Conservation (phyloP, 2,888 invertebrate genomes). For the Spisula subtruncata region DNA sequence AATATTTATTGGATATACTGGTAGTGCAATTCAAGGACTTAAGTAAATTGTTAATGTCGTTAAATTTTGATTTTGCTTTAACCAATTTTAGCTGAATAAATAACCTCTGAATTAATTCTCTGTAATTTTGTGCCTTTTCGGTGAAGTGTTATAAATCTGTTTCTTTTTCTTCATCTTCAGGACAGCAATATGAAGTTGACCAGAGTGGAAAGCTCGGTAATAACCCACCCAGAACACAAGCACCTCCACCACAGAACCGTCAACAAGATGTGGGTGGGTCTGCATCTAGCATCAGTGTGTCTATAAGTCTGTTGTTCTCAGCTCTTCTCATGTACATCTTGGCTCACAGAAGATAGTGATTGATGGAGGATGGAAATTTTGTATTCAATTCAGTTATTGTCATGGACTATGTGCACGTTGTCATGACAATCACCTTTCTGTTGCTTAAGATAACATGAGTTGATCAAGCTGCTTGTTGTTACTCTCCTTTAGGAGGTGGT, state of each 20-base stretch:
- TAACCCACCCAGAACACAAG: constrained; percentile 27
- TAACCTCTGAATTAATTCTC: no score
- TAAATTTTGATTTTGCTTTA: no score
- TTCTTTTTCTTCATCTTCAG: constrained; percentile 23
- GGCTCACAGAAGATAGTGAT: constrained; percentile 50
- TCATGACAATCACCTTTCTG: background rate
- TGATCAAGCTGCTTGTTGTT: background rate
- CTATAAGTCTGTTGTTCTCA: constrained; percentile 36
- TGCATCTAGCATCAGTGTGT: background rate
- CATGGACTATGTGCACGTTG: background rate
- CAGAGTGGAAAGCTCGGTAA: constrained; percentile 46
- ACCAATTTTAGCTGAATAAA: no score
- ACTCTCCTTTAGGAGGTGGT: background rate
- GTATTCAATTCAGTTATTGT: constrained; percentile 22
- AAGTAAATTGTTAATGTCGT: no score
- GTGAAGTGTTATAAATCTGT: no score
- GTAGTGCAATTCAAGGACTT: no score
- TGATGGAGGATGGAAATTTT: constrained; percentile 7
- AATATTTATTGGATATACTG: no score
- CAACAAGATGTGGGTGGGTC: background rate
- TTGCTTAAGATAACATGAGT: background rate
- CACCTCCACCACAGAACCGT: background rate
- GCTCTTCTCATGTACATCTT: constrained; percentile 37
- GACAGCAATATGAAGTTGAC: constrained; percentile 40
- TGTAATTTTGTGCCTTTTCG: no score